These are phyloP conservation scores for Acipenser oxyrinchus DNA, from an alignment of 2,797 vertebrate genomes.

Conservation along the genomic window DNA sequence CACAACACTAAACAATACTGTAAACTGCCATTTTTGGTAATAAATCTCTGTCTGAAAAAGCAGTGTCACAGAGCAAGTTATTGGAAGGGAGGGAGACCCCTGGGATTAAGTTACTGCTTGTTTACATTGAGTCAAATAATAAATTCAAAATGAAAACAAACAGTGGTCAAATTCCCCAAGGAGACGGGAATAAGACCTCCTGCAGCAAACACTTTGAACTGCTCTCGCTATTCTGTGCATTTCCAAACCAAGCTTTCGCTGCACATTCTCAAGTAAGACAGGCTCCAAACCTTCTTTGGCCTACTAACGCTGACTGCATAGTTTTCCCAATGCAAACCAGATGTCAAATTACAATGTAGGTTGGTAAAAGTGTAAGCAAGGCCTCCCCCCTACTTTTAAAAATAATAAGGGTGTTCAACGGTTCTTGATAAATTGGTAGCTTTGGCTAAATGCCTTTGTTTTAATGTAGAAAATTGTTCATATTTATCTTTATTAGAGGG, in stretches of 20 bases:
- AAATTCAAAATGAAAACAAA: constrained; percentile 27
- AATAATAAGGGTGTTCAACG: constrained; percentile 42
- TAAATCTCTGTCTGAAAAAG: neutral
- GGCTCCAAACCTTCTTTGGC: constrained; percentile 56
- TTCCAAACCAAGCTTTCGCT: constrained; percentile 23
- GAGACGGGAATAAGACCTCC: constrained; percentile 3
- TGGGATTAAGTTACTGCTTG: constrained; percentile 41
- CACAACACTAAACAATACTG: neutral
- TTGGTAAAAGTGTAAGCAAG: constrained; percentile 53
- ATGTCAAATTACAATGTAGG: constrained; percentile 69
- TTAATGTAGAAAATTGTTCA: constrained; percentile 44
- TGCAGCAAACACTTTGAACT: neutral
- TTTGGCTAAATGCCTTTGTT: constrained; percentile 31
- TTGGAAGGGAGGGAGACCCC: constrained; percentile 14
- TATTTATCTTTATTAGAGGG: constrained; percentile 48
- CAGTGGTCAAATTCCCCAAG: constrained; percentile 22
- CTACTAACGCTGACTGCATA: constrained; percentile 63
- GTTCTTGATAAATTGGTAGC: constrained; percentile 36
- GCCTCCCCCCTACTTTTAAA: constrained; percentile 39
- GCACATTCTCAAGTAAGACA: constrained; percentile 46
- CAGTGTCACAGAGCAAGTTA: constrained; percentile 6
- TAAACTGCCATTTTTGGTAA: constrained; percentile 17
- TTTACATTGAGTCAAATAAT: constrained; percentile 47
- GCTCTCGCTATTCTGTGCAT: constrained; percentile 17
- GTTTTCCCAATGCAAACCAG: constrained; percentile 69